A percentile compares a stretch with the other conserved stretches of the same genome.
Evolutionary conservation across 1,140 invertebrate species (phyloP).

Genomic region (Caenorhabditis elegans): WBcel235 BX284604.4:10685501-10686000

Average conservation of each 20-base stretch:
- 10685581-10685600: background rate
- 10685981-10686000: background rate
- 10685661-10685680: background rate
- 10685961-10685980: background rate
- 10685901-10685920: background rate
- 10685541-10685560: no score
- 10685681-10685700: background rate
- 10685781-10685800: background rate
- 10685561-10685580: no score
- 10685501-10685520: no score
- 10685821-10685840: background rate
- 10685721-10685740: background rate
- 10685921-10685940: background rate
- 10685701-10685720: background rate
- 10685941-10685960: background rate
- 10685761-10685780: conserved; percentile 1
- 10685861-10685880: background rate
- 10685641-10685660: conserved; percentile 12
- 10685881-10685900: no score
- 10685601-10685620: background rate
- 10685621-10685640: background rate
- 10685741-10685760: background rate
- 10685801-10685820: background rate
- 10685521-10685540: no score
- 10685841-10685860: background rate